These are phyloP conservation scores for Pelusios castaneus DNA, from an alignment of 2,113 vertebrate genomes.

Conservation along the genomic window DNA sequence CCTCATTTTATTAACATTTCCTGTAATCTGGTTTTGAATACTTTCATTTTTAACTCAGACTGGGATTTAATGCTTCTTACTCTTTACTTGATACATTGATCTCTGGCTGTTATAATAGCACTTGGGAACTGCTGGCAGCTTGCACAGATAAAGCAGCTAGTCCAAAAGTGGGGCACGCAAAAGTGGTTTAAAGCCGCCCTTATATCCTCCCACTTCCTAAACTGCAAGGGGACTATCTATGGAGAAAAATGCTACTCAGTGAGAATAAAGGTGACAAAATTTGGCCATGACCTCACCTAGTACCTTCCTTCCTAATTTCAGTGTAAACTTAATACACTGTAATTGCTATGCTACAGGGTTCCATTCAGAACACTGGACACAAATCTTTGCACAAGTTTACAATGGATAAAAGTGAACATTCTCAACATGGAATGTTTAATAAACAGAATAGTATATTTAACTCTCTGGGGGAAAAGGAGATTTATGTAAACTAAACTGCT, in stretches of 20 bases:
- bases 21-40: constrained; percentile 2
- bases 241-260: neutral
- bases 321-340: neutral
- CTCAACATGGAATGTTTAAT: neutral
- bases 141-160: neutral
- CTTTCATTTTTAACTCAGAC: neutral
- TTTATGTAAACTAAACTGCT: neutral
- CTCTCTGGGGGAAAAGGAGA: neutral
- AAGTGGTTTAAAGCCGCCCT: neutral
- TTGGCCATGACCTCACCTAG: neutral
- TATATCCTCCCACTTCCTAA: neutral
- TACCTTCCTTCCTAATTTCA: fast-evolving
- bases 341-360: neutral
- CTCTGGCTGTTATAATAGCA: neutral
- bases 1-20: neutral
- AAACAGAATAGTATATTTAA: fast-evolving
- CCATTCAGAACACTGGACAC: neutral
- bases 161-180: fast-evolving
- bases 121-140: neutral
- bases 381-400: neutral
- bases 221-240: neutral
- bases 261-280: neutral
- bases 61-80: neutral
- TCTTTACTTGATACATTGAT: neutral
- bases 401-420: neutral